phyloP scores from a whole-genome alignment of 1,140 invertebrate genomes.

The Geopemphigus sp. region DNA sequence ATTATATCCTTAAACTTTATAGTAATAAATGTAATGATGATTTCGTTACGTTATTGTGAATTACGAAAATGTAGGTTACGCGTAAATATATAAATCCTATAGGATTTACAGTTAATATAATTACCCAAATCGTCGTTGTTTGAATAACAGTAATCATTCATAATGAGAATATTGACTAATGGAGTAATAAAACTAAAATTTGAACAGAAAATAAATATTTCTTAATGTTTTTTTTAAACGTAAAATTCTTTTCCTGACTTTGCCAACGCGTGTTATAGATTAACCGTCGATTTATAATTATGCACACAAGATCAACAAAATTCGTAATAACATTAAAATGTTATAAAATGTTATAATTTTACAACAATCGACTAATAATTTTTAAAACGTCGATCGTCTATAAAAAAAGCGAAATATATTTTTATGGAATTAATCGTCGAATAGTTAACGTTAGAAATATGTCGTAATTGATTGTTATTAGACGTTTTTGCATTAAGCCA shows the following conservation, averaged over 20 bases:
- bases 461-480: slow-evolving; percentile 22
- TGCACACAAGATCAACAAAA: not conserved
- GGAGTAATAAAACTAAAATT: not conserved
- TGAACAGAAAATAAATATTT: not conserved
- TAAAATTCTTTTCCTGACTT: not conserved
- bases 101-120: not conserved
- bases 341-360: no score
- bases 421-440: no score
- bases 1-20: not conserved
- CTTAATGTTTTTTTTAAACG: not conserved
- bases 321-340: not conserved
- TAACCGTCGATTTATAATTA: not conserved
- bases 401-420: no score
- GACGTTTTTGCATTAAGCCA: not conserved
- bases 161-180: not conserved
- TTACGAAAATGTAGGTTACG: not conserved
- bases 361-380: not conserved
- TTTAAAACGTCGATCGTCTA: not conserved
- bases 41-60: not conserved
- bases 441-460: not conserved
- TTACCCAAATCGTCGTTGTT: not conserved
- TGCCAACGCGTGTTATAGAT: not conserved
- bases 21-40: not conserved
- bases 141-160: not conserved
- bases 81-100: not conserved